Conservation (phyloP, 2,888 invertebrate genomes). For the Dryococelus australis region DNA sequence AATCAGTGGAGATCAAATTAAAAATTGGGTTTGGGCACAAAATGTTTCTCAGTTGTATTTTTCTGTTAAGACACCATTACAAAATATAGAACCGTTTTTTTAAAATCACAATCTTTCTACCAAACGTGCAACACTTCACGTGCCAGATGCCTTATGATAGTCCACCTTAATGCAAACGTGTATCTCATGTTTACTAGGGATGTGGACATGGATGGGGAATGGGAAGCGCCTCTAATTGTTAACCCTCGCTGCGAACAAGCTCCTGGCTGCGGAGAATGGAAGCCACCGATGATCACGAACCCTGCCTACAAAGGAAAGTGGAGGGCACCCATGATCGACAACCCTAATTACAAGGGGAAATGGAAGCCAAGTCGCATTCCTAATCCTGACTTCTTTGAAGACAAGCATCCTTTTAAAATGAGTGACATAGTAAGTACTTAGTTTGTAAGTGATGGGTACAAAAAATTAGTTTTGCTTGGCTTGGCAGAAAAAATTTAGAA, state of each 20-base stretch:
- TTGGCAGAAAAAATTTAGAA: not conserved
- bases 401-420: conserved; percentile 89
- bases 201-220: conserved; percentile 97
- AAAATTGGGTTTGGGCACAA: no score
- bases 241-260: conserved; percentile 85
- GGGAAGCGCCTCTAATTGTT: conserved; percentile 93
- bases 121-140: no score
- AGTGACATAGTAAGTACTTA: conserved; percentile 80
- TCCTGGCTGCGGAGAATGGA: conserved; percentile 93
- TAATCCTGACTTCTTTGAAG: conserved; percentile 94
- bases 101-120: no score
- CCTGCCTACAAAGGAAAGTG: conserved; percentile 93
- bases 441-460: conserved; percentile 1
- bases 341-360: conserved; percentile 95
- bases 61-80: no score
- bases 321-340: conserved; percentile 87
- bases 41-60: no score
- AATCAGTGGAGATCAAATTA: no score
- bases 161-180: no score
- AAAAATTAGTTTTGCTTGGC: not conserved
- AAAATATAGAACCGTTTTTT: no score
- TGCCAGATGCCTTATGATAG: no score
- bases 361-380: conserved; percentile 88
- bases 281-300: conserved; percentile 83
- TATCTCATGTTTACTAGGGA: conserved; percentile 66